A percentile compares a stretch with the other conserved stretches of the same genome.
phyloP scores from a whole-genome alignment of 2,797 vertebrate species.

The Ciconia nigra region DNA sequence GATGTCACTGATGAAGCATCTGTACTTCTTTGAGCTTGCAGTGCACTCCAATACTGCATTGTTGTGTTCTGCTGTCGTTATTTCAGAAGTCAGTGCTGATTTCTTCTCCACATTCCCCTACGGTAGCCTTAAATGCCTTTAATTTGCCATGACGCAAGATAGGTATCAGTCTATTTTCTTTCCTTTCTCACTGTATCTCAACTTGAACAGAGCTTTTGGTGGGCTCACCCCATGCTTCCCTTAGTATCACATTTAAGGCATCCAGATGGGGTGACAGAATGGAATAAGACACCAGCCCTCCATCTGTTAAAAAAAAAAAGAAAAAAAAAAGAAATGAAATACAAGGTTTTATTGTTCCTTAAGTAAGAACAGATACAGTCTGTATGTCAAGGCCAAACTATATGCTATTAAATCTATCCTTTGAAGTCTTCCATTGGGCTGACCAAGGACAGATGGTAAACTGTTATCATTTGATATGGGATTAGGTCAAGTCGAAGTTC shows the following conservation, averaged over 20 bases:
- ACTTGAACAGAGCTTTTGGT: constrained; percentile 56
- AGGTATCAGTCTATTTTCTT: neutral
- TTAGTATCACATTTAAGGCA: constrained; percentile 52
- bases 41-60: neutral
- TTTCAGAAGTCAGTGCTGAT: neutral
- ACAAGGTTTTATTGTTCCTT: constrained; percentile 84
- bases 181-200: constrained; percentile 26
- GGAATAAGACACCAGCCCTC: constrained; percentile 68
- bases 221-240: constrained; percentile 48
- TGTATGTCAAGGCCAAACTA: constrained; percentile 82
- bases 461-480: constrained; percentile 81
- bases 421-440: constrained; percentile 73
- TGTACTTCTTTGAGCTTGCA: neutral
- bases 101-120: neutral
- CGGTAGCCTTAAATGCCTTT: neutral
- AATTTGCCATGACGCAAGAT: neutral
- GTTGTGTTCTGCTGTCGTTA: neutral
- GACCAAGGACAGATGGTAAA: constrained; percentile 81
- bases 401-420: constrained; percentile 83
- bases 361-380: constrained; percentile 83
- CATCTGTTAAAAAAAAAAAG: constrained; percentile 79
- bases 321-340: constrained; percentile 66
- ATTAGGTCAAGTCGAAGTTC: constrained; percentile 86
- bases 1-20: neutral
- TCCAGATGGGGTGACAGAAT: constrained; percentile 76